Percentiles rank a stretch among this genome's conserved stretches.
These are phyloP conservation scores for Erythrocercus mccallii DNA, from an alignment of 2,113 vertebrate genomes.

Conservation along the genomic window DNA sequence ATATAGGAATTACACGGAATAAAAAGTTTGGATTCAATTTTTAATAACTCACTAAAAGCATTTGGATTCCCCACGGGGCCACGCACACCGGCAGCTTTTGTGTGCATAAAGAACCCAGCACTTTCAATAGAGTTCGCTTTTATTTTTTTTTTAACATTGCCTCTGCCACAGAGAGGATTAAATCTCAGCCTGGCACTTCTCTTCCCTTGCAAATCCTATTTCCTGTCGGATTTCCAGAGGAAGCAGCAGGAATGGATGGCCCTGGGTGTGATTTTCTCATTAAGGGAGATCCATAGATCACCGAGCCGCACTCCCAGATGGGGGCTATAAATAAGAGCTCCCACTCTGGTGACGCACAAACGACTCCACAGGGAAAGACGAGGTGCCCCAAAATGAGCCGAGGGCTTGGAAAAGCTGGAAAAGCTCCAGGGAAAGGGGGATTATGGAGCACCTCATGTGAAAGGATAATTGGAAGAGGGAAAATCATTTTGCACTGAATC, in stretches of 20 bases:
- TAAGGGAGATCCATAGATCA: not conserved
- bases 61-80: not conserved
- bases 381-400: not conserved
- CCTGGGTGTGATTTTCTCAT: not conserved
- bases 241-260: not conserved
- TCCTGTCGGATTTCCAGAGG: not conserved
- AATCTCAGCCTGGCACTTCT: not conserved
- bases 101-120: not conserved
- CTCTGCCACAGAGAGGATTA: not conserved
- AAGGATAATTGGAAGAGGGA: not conserved
- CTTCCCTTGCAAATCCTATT: not conserved
- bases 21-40: constrained; percentile 65
- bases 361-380: not conserved
- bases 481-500: not conserved
- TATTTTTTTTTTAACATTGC: not conserved
- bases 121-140: not conserved
- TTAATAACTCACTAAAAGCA: constrained; percentile 66
- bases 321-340: not conserved
- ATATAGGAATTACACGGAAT: constrained; percentile 28
- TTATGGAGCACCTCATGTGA: not conserved
- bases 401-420: not conserved
- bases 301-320: not conserved
- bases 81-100: not conserved
- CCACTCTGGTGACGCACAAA: not conserved
- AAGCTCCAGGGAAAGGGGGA: not conserved